Percentiles rank a stretch among this genome's conserved stretches.
phyloP scores from a whole-genome alignment of 2,113 vertebrate species.

The Panurus biarmicus region DNA sequence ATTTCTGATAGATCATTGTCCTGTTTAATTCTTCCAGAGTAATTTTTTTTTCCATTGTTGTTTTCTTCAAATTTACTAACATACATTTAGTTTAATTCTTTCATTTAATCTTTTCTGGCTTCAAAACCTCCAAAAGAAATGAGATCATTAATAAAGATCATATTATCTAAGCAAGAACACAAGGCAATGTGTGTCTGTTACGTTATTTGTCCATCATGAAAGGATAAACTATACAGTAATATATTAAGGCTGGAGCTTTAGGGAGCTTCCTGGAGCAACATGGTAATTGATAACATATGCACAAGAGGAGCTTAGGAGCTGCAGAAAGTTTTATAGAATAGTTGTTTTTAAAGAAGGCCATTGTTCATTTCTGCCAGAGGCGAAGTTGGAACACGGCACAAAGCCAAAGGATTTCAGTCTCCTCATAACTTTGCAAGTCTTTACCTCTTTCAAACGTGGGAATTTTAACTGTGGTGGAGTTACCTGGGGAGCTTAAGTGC shows the following conservation, averaged over 20 bases:
- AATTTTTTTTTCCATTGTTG: neutral
- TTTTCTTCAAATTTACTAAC: neutral
- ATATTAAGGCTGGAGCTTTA: neutral
- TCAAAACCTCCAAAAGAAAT: neutral
- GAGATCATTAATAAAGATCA: neutral
- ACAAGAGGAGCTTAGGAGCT: neutral
- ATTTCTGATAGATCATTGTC: neutral
- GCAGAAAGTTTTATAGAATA: slow-evolving; percentile 17
- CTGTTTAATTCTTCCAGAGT: neutral
- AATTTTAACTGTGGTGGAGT: neutral
- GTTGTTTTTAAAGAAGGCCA: neutral
- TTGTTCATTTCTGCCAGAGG: slow-evolving; percentile 39
- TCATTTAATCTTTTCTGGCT: neutral
- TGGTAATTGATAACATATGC: neutral
- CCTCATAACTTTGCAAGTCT: neutral
- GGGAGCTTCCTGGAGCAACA: neutral
- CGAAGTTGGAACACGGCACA: neutral
- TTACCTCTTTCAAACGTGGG: neutral
- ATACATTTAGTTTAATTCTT: neutral
- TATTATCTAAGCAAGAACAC: neutral
- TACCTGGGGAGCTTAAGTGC: neutral
- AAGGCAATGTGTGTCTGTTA: neutral
- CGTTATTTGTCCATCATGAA: neutral
- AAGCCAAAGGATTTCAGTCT: slow-evolving; percentile 1
- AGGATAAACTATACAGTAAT: neutral